Conservation (phyloP, 2,888 invertebrate genomes). For the Griposia aprilina region DNA sequence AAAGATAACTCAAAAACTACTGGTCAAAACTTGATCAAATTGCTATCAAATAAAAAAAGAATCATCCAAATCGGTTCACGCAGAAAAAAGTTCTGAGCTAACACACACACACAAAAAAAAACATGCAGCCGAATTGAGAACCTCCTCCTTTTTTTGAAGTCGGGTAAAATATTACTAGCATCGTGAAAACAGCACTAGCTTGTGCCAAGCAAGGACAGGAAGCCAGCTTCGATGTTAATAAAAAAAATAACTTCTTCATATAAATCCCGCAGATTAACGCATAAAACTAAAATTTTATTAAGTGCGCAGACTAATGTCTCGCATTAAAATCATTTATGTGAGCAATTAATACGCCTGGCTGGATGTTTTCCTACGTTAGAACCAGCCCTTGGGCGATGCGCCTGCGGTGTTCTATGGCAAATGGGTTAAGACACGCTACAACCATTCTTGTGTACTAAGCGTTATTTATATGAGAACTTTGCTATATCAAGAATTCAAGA, state of each 20-base stretch:
- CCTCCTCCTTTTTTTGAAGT: too few species aligned
- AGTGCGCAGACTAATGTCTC: constrained; percentile 74
- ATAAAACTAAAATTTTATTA: constrained; percentile 65
- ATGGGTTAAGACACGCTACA: constrained; percentile 82
- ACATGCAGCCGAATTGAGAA: too few species aligned
- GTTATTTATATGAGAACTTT: constrained; percentile 75
- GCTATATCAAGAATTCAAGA: constrained; percentile 27
- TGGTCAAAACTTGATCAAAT: too few species aligned
- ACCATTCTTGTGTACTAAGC: constrained; percentile 64
- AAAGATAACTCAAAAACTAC: too few species aligned
- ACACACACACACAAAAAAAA: too few species aligned
- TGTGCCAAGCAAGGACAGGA: background rate
- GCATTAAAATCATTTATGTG: constrained; percentile 84
- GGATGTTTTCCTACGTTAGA: constrained; percentile 71
- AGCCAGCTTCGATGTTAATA: background rate
- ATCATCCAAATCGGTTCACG: too few species aligned
- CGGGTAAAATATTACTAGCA: background rate
- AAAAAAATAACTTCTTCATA: constrained; percentile 13
- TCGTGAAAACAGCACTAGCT: background rate
- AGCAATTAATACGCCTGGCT: constrained; percentile 82
- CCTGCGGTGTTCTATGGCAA: constrained; percentile 73
- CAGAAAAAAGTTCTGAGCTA: too few species aligned
- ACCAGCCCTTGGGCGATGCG: constrained; percentile 73
- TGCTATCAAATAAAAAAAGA: too few species aligned
- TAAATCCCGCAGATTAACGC: constrained; percentile 34